Evolutionary conservation across 2,113 vertebrate species (phyloP), one percentile per base, ranked within the genome.

Genomic region (Diglossa brunneiventris): DNA sequence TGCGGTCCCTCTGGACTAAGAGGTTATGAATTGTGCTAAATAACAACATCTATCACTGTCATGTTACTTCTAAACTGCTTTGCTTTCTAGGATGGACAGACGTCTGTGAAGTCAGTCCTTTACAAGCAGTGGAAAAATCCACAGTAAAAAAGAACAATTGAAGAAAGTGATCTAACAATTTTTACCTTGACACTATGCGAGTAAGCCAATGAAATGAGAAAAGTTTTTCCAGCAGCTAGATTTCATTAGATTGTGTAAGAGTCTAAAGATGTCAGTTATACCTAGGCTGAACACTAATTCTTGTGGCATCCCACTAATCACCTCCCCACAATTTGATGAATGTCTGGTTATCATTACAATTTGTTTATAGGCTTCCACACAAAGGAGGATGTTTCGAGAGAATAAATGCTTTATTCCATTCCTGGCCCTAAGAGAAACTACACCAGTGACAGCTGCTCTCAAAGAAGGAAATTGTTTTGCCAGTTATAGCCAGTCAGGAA

Each of bases 401-500:
- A n/a, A 92, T 62, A 89, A 92, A 91, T 69, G 70, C 87, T 95
- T 95, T 94, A 91, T 94, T 95, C 81, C 41, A 53, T 93, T 93
- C 85, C 89, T 91, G 53, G 73, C 74, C 81, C 26, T 79, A 62
- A 66, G 52, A 94, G 80, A 84, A 92, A 76, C 89, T 94, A 72
- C 63, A 89, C 58, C 88, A 95, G 66, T 82, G 80, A 89, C 87
- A 94, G 63, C 81, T 91, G 74, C 77, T 92, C 92, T 91, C 84
- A 92, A 85, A 94, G 93, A 94, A 94, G 91, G 84, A 94, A 95
- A 95, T 95, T 91, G 92, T 83, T 89, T 96, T 95, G 92, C 91
- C 95, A 92, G 87, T 96, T 95, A 95, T 96, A 96, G 92, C 70
- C 85, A 95, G 92, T 74, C 96, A 91, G 89, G 76, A 94, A 83